Percentiles rank a stretch among this genome's conserved stretches.
phyloP scores from a whole-genome alignment of 2,888 invertebrate genomes.

The Operophtera brumata region DNA sequence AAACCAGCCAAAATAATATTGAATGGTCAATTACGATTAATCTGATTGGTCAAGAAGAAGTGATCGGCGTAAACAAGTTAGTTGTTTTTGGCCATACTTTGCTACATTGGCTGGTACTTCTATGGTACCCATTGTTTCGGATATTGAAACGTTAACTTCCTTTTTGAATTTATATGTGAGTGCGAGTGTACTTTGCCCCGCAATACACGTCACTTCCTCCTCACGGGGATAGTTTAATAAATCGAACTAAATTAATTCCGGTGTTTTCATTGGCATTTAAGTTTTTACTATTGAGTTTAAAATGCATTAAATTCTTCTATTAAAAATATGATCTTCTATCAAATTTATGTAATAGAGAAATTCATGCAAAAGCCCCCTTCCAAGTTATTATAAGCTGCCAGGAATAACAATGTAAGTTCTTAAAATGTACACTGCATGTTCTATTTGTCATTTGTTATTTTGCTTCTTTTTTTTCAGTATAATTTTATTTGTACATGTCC shows the following conservation, averaged over 20 bases:
- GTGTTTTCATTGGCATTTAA: conserved; percentile 32
- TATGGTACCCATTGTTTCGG: conserved; percentile 55
- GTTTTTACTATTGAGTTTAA: conserved; percentile 14
- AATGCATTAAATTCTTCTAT: conserved; percentile 1
- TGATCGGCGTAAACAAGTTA: not conserved
- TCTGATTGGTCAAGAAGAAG: not conserved
- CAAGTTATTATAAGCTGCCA: conserved; percentile 47
- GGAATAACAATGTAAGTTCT: conserved; percentile 60
- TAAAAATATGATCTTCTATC: not conserved
- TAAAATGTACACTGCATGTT: conserved; percentile 28
- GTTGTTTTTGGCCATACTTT: not conserved
- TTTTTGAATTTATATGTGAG: conserved; percentile 74
- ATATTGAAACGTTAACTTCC: conserved; percentile 69
- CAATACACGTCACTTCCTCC: conserved; percentile 63
- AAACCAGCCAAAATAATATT: conserved; percentile 4
- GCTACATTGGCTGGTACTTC: conserved; percentile 2
- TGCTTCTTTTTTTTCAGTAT: conserved; percentile 16
- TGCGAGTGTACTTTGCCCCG: conserved; percentile 66
- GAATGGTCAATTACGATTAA: not conserved
- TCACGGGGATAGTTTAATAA: conserved; percentile 72
- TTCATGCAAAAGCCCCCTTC: conserved; percentile 8
- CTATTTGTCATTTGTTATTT: conserved; percentile 15
- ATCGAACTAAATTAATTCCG: conserved; percentile 46
- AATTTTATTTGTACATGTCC: conserved; percentile 21
- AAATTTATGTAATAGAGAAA: not conserved